Evolutionary conservation across 2,888 invertebrate species (phyloP).

Genomic region (Cistogaster globosa): DNA sequence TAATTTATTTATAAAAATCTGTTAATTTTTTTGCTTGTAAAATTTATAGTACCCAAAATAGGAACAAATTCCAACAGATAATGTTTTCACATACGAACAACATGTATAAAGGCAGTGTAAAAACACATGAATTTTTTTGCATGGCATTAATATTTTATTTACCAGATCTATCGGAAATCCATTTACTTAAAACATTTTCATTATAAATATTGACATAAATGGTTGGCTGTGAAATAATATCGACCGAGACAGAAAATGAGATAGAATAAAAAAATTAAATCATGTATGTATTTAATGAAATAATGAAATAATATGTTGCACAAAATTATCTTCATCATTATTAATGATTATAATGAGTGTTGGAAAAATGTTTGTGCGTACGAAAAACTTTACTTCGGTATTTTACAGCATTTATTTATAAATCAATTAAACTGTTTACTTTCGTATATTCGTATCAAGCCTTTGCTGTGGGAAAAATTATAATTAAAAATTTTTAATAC

Average conservation of each 20-base stretch:
- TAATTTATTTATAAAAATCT: constrained; percentile 32
- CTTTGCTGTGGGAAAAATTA: too few relatives aligned
- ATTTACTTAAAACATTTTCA: constrained; percentile 38
- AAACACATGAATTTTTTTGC: neutral
- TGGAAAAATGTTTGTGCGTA: neutral
- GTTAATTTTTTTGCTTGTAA: constrained; percentile 28
- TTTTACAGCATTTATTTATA: too few relatives aligned
- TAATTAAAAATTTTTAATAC: too few relatives aligned
- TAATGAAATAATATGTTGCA: constrained; percentile 40
- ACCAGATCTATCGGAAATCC: constrained; percentile 7
- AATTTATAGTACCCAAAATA: neutral
- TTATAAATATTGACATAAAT: constrained; percentile 41
- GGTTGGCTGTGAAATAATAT: neutral
- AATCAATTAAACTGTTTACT: too few relatives aligned
- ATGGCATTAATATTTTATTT: neutral
- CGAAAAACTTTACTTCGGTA: too few relatives aligned
- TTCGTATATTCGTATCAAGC: too few relatives aligned
- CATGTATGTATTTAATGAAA: constrained; percentile 13
- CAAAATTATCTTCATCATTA: constrained; percentile 26
- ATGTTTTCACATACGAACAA: too few relatives aligned
- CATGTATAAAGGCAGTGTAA: too few relatives aligned
- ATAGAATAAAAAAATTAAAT: neutral
- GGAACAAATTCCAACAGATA: neutral
- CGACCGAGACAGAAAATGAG: too few relatives aligned
- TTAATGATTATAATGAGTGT: neutral